Base-by-base conservation (phyloP, 2,888 invertebrate species). In the Nomada hirtipes region DNA sequence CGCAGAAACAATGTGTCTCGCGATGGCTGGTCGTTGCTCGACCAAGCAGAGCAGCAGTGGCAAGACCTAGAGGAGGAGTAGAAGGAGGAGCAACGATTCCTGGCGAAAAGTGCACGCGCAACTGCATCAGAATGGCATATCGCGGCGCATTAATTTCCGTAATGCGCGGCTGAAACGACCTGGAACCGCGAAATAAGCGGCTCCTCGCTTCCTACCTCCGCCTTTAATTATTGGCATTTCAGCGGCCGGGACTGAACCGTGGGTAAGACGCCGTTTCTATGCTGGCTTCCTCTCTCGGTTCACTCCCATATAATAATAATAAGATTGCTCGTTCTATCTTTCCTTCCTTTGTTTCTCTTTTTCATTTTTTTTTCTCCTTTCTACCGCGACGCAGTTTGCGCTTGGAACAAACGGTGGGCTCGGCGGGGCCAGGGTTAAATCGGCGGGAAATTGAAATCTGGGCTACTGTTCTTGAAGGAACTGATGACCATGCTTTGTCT, bases 121-220 rank as follows among this genome's bases (percentile, higher is more conserved):
- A 81, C 81, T 86, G 86, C 86, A 87, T 86, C 78, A 59, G 77
- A 82, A 84, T 82, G 79, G 76, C 84, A 72, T 76, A 67, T 72
- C 81, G 75, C 61, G 72, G 86, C 77, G 85, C 73, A 80, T 86
- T 86, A 86, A 86, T 86, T 86, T 71, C 76, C 76, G 69, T 83
- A 85, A 86, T 86, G 79, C 74, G 61, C 68, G 78, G 76, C 69
- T 75, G 78, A 78, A 86, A 86, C 84, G 86, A 84, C 81, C 69
- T 83, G 80, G 77, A 74, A 76, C 82, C 83, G 80, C 80, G 85
- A 86, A 86, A 86, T 86, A 86, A 86, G 78, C 78, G 82, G 75
- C 83, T 84, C 80, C 69, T 78, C 42, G 83, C 86, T 84, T 86
- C 86, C 86, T 86, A 86, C 79, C 53, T 82, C 79, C 75, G 67